Evolutionary conservation across 2,888 invertebrate species (phyloP).

Genomic region (Drosophila anomelani): DNA sequence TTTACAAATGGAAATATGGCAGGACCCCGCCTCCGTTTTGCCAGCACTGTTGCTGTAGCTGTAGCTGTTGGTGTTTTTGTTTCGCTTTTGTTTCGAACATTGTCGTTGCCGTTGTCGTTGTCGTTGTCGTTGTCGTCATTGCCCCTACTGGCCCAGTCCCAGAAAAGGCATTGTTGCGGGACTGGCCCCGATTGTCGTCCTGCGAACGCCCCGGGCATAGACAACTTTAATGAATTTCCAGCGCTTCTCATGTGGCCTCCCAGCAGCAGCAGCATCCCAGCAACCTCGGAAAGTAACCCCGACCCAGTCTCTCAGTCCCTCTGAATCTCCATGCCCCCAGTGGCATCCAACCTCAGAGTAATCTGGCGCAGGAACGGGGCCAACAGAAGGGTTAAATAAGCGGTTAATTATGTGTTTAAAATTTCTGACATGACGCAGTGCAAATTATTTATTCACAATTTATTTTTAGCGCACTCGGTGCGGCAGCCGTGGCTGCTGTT

Average conservation of each 20-base stretch:
- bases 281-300: constrained; percentile 5
- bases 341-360: constrained; percentile 51
- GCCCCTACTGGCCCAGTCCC: constrained; percentile 64
- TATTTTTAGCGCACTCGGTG: constrained; percentile 66
- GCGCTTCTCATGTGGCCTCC: constrained; percentile 52
- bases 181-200: constrained; percentile 75
- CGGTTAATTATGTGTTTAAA: constrained; percentile 81
- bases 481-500: constrained; percentile 1
- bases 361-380: constrained; percentile 58
- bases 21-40: constrained; percentile 19
- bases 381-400: constrained; percentile 79
- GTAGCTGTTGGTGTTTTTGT: constrained; percentile 61
- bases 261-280: constrained; percentile 1
- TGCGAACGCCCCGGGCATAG: constrained; percentile 78
- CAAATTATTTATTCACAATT: constrained; percentile 78
- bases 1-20: constrained; percentile 55
- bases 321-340: constrained; percentile 7
- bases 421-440: constrained; percentile 77
- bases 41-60: constrained; percentile 50
- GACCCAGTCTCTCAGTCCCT: neutral
- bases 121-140: constrained; percentile 67
- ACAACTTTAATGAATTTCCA: constrained; percentile 76
- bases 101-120: constrained; percentile 53
- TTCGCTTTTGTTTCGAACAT: constrained; percentile 68
- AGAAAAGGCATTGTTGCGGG: constrained; percentile 65